Base-by-base conservation (phyloP, 1,140 invertebrate species). In the Drosophila azteca region DNA sequence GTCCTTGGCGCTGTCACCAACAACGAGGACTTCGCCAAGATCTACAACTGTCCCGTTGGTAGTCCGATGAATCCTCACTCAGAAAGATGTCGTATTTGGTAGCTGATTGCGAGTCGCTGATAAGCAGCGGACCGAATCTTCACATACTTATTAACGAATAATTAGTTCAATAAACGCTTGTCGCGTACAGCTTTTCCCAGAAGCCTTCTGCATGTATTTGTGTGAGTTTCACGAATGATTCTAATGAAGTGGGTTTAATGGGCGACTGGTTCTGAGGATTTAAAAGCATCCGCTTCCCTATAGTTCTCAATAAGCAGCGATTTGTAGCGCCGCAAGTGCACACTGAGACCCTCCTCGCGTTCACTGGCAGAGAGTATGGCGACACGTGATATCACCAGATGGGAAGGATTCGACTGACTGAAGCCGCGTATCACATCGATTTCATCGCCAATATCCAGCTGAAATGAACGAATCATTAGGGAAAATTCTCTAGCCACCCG, bases 1-100 rank as follows among this genome's bases (percentile, higher is more conserved):
- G 94, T 95, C 0, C 93, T 94, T 52, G 95, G 95, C n/a, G 93
- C 95, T 2, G 90, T 96, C 8, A 94, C 94, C 9, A 96, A 96
- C 81, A 93, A 93, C 35, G 82, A 92, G 22, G 94, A 95, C 26
- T 96, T 96, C 84, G 92, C 94, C 0, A 43, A 68, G 35, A 60
- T 65, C 66, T 96, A 94, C 82, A 93, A 94, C n/a, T 96, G 95
- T 79, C 91, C 93, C 0, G 41, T 76, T 4, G 93, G 92, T 2
- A 93, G 92, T 9, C 79, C 87, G 15, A 94, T 95, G 94, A 95
- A 96, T 91, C 94, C 94, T 2, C 20, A 61, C 3, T 57, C 61
- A 0, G 95, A 95, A 3, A 88, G 77, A 44, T 91, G 90, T 26
- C 62, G 66, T n/a, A 26, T 91, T 11, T 91, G 87, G 80, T 89